Conservation (phyloP, 2,113 vertebrate species). For the Gracilinanus agilis region DNA sequence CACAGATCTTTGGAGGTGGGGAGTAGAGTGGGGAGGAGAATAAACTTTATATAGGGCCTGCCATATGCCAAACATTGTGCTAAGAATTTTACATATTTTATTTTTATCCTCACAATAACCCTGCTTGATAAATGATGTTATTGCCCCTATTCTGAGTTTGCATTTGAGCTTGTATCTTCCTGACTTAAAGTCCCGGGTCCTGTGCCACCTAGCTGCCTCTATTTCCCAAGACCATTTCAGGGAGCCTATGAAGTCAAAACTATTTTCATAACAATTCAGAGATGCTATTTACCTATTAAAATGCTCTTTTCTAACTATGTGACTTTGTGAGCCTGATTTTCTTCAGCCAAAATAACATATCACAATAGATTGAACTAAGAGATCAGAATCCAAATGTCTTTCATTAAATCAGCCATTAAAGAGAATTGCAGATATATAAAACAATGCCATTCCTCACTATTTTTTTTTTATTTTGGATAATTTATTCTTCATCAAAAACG, state of each 20-base stretch:
- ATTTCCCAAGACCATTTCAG: background rate
- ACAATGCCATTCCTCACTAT: background rate
- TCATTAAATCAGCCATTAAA: background rate
- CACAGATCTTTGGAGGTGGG: background rate
- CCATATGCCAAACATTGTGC: background rate
- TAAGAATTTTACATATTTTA: background rate
- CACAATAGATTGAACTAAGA: background rate
- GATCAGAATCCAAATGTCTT: background rate
- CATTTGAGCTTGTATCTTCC: background rate
- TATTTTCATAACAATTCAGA: background rate
- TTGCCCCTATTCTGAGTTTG: background rate
- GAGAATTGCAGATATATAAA: background rate
- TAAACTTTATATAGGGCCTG: background rate
- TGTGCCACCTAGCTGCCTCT: background rate
- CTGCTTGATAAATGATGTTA: background rate
- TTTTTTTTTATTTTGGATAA: background rate
- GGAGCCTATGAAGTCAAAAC: background rate
- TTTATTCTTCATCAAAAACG: background rate
- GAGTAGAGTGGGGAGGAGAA: background rate
- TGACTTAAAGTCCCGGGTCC: background rate
- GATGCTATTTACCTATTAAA: background rate
- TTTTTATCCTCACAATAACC: background rate
- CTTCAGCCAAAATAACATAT: background rate
- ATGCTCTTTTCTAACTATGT: background rate
- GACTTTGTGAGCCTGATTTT: background rate